Percentiles rank a stretch among this genome's conserved stretches.
phyloP scores from a whole-genome alignment of 2,888 invertebrate genomes.

The Pheosia tremula region DNA sequence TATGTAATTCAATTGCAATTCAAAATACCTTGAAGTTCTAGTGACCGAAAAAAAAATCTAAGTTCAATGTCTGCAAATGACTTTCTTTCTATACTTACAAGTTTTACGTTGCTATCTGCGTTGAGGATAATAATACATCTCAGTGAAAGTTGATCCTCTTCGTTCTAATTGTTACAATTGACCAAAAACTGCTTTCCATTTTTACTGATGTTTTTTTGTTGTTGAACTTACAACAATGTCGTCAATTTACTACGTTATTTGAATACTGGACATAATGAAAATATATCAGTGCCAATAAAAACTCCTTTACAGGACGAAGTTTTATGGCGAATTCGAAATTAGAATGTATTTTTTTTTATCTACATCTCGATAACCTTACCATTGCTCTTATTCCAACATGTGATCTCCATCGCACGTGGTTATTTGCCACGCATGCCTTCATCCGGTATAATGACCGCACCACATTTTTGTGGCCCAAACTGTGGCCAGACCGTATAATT shows the following conservation, averaged over 20 bases:
- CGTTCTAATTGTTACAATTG: neutral
- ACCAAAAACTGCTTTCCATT: neutral
- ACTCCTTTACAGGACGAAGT: neutral
- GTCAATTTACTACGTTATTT: neutral
- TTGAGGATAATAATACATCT: conserved; percentile 14
- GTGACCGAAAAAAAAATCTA: too few species aligned
- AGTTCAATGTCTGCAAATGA: conserved; percentile 12
- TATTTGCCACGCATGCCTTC: conserved; percentile 17
- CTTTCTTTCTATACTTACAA: conserved; percentile 30
- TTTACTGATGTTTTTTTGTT: neutral
- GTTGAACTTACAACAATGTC: neutral
- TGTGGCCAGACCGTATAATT: conserved; percentile 70
- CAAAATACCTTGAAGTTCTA: too few species aligned
- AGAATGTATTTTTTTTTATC: neutral
- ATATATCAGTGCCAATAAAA: neutral
- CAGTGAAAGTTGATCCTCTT: conserved; percentile 27
- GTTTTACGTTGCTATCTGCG: conserved; percentile 14
- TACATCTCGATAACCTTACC: neutral
- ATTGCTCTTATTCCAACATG: conserved; percentile 11
- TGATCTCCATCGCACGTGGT: conserved; percentile 47
- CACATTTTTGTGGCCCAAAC: conserved; percentile 60
- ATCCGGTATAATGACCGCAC: conserved; percentile 64
- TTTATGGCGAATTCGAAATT: neutral
- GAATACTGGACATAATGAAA: neutral
- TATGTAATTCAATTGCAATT: too few species aligned